phyloP scores from a whole-genome alignment of 2,113 vertebrate genomes.

The Cichladusa arquata region DNA sequence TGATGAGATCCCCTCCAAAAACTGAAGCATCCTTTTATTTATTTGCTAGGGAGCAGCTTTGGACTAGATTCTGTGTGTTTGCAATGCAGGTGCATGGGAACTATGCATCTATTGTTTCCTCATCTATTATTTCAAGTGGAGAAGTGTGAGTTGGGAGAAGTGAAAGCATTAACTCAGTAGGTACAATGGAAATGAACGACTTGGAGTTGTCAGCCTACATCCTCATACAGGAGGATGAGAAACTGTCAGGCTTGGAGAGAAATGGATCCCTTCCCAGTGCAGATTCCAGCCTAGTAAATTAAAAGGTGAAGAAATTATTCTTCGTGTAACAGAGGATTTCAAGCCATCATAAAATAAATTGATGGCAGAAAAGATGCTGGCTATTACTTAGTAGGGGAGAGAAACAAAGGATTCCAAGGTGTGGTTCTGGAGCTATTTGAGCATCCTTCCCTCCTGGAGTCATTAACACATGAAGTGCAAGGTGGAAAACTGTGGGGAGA shows the following conservation, averaged over 20 bases:
- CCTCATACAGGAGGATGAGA: background rate
- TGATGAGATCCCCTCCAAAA: background rate
- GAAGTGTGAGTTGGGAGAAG: background rate
- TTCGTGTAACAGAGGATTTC: background rate
- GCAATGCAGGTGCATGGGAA: background rate
- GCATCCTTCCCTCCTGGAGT: background rate
- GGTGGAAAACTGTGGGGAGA: background rate
- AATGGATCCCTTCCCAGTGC: background rate
- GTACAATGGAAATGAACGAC: background rate
- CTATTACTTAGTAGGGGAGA: background rate
- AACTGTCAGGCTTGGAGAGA: constrained; percentile 2
- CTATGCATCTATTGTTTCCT: background rate
- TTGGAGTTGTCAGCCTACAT: background rate
- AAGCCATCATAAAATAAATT: background rate
- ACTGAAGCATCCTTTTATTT: background rate
- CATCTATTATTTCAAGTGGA: background rate
- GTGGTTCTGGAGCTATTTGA: background rate
- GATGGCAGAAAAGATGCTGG: background rate
- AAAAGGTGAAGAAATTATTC: background rate
- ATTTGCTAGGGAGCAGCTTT: background rate
- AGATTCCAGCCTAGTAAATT: background rate
- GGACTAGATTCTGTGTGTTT: background rate
- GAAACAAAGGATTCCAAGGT: background rate
- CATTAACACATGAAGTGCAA: background rate
- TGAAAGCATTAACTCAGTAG: background rate